phyloP scores from a whole-genome alignment of 1,140 invertebrate genomes.

The Aphis gossypii region DNA sequence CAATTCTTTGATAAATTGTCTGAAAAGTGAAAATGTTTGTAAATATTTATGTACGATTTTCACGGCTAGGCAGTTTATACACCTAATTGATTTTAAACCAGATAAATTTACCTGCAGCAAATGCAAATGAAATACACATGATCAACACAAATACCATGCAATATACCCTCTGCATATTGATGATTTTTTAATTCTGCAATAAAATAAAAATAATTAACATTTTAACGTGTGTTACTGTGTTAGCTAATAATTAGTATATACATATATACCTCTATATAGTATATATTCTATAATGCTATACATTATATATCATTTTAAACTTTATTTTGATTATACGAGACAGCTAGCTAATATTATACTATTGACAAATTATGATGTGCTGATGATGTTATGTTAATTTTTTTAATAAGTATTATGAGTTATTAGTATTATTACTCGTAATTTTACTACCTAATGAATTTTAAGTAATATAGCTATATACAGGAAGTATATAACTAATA shows the following conservation, averaged over 20 bases:
- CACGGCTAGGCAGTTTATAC: neutral
- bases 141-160: neutral
- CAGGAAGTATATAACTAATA: too few species aligned
- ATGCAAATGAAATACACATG: neutral
- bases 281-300: too few species aligned
- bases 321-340: neutral
- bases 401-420: neutral
- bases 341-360: neutral
- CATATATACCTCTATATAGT: neutral
- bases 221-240: neutral
- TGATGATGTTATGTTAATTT: neutral
- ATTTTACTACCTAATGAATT: too few species aligned
- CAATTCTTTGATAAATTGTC: slow-evolving; percentile 2
- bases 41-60: neutral
- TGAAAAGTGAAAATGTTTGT: neutral
- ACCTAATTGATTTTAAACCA: neutral
- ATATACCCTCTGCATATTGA: neutral
- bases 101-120: neutral
- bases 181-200: neutral
- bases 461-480: too few species aligned
- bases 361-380: neutral
- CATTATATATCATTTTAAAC: neutral
- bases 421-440: too few species aligned
- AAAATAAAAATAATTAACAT: neutral
- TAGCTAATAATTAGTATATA: neutral